Base-by-base conservation (phyloP, 2,113 vertebrate species). In the Aviceda subcristata region DNA sequence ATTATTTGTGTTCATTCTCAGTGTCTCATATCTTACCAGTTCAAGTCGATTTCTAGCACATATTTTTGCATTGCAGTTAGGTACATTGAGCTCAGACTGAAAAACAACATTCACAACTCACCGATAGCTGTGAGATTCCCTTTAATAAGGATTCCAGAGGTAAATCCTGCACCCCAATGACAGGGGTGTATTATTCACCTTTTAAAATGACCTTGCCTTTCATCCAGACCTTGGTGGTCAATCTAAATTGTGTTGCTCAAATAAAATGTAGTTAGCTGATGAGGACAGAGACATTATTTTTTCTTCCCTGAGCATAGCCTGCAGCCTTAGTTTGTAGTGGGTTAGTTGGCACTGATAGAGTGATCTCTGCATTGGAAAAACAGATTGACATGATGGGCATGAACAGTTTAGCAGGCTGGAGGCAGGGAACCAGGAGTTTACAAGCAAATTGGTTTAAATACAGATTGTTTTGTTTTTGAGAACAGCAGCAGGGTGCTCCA, bases 1-100 rank as follows among this genome's bases (percentile, higher is more conserved):
- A 90, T 96, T 94, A 96, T 96, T 93, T 96, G 86, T 95, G 87
- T 81, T 96, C 80, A 69, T 92, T 95, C 96, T 89, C 90, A 68
- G 38, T 81, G 88, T 88, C 90, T 96, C 78, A 66, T 92, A 86
- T 84, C 86, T 80, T 88, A 93, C 77, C 55, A 83, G 78, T 92
- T 94, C 71, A 68, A 96, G 87, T 82, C 16, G 53, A 91, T 94
- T 96, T 92, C 95, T 76, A 91, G 59, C 88, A 86, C 56, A 48
- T 87, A 85, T 89, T 92, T 94, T 96, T 90, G 60, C 43, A 75
- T 62, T 78, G 69, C 81, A 39, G 83, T 93, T 90, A 83, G 78
- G 89, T 83, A 90, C 45, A 62, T 56, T 69, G 76, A 53, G 19
- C 66, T 94, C 84, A 91, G 74, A 36, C 60, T 77, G 77, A 94